These are phyloP conservation scores for Oostethus manadensis DNA, from an alignment of 2,113 vertebrate genomes.

Conservation along the genomic window DNA sequence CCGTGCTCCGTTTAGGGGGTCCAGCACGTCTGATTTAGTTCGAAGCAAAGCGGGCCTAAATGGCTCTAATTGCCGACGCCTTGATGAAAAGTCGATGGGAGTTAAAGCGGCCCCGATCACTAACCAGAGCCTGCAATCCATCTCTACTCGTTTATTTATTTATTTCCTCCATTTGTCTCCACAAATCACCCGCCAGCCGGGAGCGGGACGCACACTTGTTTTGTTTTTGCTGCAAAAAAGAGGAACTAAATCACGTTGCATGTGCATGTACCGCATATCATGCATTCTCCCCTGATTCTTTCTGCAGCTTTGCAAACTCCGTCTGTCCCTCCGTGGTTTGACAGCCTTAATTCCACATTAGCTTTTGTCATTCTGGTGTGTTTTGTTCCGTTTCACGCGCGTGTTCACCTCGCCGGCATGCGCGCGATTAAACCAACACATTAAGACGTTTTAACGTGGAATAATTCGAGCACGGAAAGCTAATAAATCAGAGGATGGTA, in stretches of 20 bases:
- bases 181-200: constrained; percentile 65
- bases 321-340: not conserved
- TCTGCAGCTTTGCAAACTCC: not conserved
- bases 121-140: constrained; percentile 65
- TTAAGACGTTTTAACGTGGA: constrained; percentile 66
- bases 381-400: not conserved
- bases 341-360: not conserved
- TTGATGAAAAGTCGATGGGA: constrained; percentile 93
- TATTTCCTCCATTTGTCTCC: constrained; percentile 67
- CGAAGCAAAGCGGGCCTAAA: constrained; percentile 78
- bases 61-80: constrained; percentile 88
- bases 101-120: constrained; percentile 72
- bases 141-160: constrained; percentile 68
- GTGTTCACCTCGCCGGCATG: constrained; percentile 13
- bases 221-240: constrained; percentile 47
- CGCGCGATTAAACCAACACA: constrained; percentile 66
- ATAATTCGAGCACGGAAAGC: constrained; percentile 70
- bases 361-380: not conserved
- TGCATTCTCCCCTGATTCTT: not conserved
- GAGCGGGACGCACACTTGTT: constrained; percentile 55
- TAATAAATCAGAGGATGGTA: constrained; percentile 75
- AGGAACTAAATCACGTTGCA: not conserved
- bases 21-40: constrained; percentile 73
- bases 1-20: constrained; percentile 53
- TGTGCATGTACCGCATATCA: not conserved